These are phyloP conservation scores for Bellardia pandia DNA, from an alignment of 2,888 invertebrate genomes.

Conservation along the genomic window DNA sequence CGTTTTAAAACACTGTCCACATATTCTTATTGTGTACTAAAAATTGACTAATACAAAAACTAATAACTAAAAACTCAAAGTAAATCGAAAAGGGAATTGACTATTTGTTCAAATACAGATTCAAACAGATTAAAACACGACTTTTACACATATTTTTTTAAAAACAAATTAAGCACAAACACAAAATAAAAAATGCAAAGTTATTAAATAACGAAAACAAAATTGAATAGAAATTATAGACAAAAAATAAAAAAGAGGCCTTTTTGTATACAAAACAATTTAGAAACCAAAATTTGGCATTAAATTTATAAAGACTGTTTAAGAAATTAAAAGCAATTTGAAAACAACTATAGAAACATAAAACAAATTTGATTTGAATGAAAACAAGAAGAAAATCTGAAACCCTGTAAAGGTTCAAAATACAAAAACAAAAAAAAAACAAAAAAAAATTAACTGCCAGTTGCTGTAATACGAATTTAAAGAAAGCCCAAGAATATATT, in stretches of 20 bases:
- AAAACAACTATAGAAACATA: not conserved
- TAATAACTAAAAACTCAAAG: not conserved
- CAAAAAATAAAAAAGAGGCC: constrained; percentile 38
- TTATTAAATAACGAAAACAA: constrained; percentile 4
- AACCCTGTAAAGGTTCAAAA: constrained; percentile 58
- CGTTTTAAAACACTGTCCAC: constrained; percentile 17
- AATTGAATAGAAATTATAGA: constrained; percentile 2
- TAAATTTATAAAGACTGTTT: constrained; percentile 39
- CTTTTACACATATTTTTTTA: constrained; percentile 30
- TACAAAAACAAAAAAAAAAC: constrained; percentile 7
- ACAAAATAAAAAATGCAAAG: not conserved
- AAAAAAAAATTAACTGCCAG: not conserved
- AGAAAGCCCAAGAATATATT: too few species aligned
- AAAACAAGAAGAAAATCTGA: not conserved
- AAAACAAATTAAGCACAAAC: constrained; percentile 44
- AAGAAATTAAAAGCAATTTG: constrained; percentile 45
- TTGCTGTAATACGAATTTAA: too few species aligned
- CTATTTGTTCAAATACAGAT: constrained; percentile 25
- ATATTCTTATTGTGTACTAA: constrained; percentile 37
- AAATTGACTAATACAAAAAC: constrained; percentile 29
- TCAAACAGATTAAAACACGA: not conserved
- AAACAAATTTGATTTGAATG: constrained; percentile 45
- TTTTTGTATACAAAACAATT: constrained; percentile 44
- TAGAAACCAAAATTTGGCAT: constrained; percentile 37
- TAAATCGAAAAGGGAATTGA: constrained; percentile 32